These are phyloP conservation scores for Flexamia atlantica DNA, from an alignment of 2,888 invertebrate genomes.

Conservation along the genomic window DNA sequence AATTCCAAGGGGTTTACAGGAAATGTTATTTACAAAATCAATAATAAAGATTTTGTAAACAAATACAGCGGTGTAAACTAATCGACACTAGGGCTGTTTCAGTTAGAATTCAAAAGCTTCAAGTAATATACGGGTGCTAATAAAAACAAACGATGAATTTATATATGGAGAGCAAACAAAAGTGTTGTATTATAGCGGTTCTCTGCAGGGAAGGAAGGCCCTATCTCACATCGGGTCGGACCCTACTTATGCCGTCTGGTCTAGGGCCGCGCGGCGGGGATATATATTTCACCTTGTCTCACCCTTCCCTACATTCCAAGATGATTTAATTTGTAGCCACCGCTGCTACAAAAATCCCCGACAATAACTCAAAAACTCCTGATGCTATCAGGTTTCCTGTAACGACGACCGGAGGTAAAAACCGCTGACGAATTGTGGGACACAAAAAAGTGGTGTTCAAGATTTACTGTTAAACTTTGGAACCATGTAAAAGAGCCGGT, in stretches of 20 bases:
- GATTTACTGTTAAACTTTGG: no score
- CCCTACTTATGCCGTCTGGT: conserved; percentile 42
- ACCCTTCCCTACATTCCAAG: conserved; percentile 50
- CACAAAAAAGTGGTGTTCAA: no score
- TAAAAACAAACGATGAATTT: no score
- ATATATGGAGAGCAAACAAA: no score
- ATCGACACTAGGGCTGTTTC: neutral
- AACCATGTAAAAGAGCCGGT: no score
- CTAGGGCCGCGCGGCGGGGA: conserved; percentile 21
- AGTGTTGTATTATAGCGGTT: no score
- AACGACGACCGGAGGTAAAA: neutral
- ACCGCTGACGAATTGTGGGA: neutral
- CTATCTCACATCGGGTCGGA: conserved; percentile 38
- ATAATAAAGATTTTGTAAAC: no score
- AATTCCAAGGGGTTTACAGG: no score
- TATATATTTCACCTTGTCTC: conserved; percentile 42
- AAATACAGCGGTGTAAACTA: no score
- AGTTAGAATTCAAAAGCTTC: no score
- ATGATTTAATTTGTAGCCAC: conserved; percentile 57
- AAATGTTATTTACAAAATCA: no score
- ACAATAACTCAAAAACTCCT: conserved; percentile 48
- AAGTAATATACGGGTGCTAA: no score
- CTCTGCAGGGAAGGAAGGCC: neutral
- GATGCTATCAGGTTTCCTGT: conserved; percentile 20
- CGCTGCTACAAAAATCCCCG: conserved; percentile 28